Conservation (phyloP, 2,113 vertebrate species). For the Phylloscopus trochiloides region DNA sequence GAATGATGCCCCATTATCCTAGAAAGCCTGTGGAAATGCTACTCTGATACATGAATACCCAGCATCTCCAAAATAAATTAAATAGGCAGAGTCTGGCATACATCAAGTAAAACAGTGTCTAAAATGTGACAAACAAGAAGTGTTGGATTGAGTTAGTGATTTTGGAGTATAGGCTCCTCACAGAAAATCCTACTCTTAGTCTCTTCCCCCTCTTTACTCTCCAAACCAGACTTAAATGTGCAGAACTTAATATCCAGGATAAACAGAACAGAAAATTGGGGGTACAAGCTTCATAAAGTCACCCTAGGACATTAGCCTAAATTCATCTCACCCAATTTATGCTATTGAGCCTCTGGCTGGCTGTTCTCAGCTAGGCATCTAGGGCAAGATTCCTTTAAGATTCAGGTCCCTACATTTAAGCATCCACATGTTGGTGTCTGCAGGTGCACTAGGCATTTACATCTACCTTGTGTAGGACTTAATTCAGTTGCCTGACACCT, state of each 20-base stretch:
- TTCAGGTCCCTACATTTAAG: background rate
- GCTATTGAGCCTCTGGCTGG: background rate
- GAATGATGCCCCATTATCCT: background rate
- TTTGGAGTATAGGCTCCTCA: background rate
- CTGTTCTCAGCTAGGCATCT: background rate
- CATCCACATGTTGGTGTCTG: background rate
- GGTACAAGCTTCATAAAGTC: background rate
- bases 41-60: background rate
- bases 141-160: background rate
- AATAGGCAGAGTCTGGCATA: background rate
- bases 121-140: background rate
- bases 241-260: background rate
- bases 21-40: background rate
- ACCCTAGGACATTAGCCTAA: background rate
- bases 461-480: background rate
- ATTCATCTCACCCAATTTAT: background rate
- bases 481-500: background rate
- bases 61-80: background rate
- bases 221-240: background rate
- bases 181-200: background rate
- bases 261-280: background rate
- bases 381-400: background rate
- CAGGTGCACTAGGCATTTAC: background rate
- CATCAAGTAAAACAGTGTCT: background rate
- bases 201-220: accelerated